Percentiles rank a stretch among this genome's conserved stretches.
Evolutionary conservation across 2,797 vertebrate genomes (phyloP).

Genomic region (Pempheris klunzingeri): DNA sequence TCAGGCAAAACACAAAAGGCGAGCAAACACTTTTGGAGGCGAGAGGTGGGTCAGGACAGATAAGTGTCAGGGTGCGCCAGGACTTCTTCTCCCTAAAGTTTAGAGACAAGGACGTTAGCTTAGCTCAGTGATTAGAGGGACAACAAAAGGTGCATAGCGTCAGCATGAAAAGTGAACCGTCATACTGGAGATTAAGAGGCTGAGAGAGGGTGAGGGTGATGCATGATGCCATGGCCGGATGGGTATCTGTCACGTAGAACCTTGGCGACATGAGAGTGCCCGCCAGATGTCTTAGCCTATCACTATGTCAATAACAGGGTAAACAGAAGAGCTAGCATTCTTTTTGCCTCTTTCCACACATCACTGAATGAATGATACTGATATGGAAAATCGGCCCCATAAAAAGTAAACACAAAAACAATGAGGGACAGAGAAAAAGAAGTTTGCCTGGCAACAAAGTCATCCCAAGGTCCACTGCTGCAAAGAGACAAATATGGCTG

Average conservation of each 20-base stretch:
- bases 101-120: conserved; percentile 73
- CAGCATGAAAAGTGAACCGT: conserved; percentile 74
- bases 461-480: conserved; percentile 83
- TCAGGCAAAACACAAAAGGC: conserved; percentile 75
- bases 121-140: conserved; percentile 67
- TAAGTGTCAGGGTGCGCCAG: conserved; percentile 77
- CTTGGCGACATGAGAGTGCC: conserved; percentile 78
- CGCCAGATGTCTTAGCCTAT: conserved; percentile 81
- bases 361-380: conserved; percentile 79
- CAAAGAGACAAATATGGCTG: conserved; percentile 66
- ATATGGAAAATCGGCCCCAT: conserved; percentile 85
- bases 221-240: conserved; percentile 72
- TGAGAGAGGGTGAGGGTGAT: conserved; percentile 74
- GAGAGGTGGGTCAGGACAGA: conserved; percentile 84
- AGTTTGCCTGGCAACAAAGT: conserved; percentile 83
- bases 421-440: conserved; percentile 66
- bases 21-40: conserved; percentile 83
- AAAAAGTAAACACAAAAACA: conserved; percentile 85
- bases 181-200: conserved; percentile 66
- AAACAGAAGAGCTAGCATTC: conserved; percentile 82
- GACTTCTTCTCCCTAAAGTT: conserved; percentile 67
- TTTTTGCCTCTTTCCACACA: conserved; percentile 79
- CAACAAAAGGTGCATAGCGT: conserved; percentile 74
- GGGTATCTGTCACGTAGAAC: conserved; percentile 83
- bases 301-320: conserved; percentile 87